Conservation (phyloP, 2,113 vertebrate species). For the Baryphthengus martii region DNA sequence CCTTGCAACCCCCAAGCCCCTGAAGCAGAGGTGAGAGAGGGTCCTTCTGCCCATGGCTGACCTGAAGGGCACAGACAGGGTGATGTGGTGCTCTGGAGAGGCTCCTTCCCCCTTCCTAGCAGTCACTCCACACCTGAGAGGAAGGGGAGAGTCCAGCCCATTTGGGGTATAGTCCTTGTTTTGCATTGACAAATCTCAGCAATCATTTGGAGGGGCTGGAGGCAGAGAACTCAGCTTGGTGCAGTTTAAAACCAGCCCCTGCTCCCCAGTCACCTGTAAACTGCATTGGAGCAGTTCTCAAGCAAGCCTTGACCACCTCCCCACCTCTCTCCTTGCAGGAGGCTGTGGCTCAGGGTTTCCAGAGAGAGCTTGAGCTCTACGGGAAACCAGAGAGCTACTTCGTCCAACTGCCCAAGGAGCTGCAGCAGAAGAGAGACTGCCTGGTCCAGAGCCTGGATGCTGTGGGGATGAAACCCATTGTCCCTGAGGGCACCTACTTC, state of each 20-base stretch:
- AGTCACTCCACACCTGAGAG: not conserved
- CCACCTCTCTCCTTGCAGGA: conserved; percentile 72
- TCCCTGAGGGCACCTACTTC: conserved; percentile 90
- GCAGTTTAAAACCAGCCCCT: not conserved
- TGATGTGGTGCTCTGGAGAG: not conserved
- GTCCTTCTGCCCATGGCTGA: not conserved
- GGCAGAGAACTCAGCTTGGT: not conserved
- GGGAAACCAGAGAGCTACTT: conserved; percentile 90
- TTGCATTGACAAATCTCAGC: not conserved
- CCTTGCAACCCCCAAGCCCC: not conserved
- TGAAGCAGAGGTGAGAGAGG: not conserved
- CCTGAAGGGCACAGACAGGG: not conserved
- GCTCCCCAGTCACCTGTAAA: not conserved
- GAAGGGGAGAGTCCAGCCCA: not conserved
- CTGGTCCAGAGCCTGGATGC: conserved; percentile 77
- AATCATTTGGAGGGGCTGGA: not conserved
- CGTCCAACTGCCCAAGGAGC: conserved; percentile 71
- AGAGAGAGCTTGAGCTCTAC: conserved; percentile 76
- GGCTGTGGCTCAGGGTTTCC: conserved; percentile 82
- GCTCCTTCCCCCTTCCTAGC: not conserved
- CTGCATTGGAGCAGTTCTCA: not conserved
- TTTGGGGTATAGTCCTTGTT: not conserved
- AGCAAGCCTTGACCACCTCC: not conserved
- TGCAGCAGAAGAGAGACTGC: conserved; percentile 78
- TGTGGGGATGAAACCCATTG: conserved; percentile 81